Percentiles rank a stretch among this genome's conserved stretches.
phyloP scores from a whole-genome alignment of 2,888 invertebrate species.

The Malacosoma neustria region DNA sequence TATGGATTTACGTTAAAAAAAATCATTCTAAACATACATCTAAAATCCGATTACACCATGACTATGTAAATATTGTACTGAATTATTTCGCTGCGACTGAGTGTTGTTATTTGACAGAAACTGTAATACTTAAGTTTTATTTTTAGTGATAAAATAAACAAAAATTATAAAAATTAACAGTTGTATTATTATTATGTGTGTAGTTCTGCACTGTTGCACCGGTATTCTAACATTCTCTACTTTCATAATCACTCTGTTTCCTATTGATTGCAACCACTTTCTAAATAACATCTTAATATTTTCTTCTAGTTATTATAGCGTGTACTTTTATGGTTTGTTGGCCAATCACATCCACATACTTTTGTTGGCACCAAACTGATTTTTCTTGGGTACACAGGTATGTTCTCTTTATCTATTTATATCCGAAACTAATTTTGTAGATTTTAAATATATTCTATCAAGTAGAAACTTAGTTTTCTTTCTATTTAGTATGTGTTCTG shows the following conservation, averaged over 20 bases:
- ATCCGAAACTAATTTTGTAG: no score
- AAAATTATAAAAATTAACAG: constrained; percentile 49
- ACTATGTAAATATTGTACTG: constrained; percentile 69
- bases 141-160: constrained; percentile 74
- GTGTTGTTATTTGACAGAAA: constrained; percentile 69
- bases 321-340: constrained; percentile 6
- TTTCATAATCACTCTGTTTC: constrained; percentile 38
- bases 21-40: no score
- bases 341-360: constrained; percentile 5
- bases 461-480: no score
- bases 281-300: constrained; percentile 45
- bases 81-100: constrained; percentile 66
- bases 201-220: constrained; percentile 49
- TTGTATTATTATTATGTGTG: constrained; percentile 39
- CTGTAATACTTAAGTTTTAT: constrained; percentile 73
- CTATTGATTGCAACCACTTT: constrained; percentile 46
- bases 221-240: constrained; percentile 43
- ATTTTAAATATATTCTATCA: no score
- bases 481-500: no score
- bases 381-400: constrained; percentile 17
- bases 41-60: constrained; percentile 35
- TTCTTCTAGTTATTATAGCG: constrained; percentile 40
- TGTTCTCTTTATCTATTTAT: constrained; percentile 8
- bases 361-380: constrained; percentile 13
- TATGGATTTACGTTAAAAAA: constrained; percentile 64